Evolutionary conservation across 2,113 vertebrate species (phyloP), one percentile per base, ranked within the genome.

Genomic region (Perca fluviatilis): DNA sequence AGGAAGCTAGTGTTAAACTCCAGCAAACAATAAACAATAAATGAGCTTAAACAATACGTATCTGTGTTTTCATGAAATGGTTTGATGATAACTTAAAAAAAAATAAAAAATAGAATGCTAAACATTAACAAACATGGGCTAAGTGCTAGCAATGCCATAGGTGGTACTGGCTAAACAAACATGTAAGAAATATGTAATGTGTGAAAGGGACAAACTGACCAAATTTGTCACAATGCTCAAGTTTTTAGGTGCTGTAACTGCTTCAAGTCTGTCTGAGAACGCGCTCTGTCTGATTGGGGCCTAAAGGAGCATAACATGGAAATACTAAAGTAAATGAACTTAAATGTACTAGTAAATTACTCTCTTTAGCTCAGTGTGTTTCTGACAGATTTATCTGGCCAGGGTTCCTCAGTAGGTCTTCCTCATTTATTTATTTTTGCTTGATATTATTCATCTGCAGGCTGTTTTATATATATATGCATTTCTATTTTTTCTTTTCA

Each of bases 401-500:
- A 23, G 23, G 14, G 13, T 56, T 21, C 36, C 25, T n/a, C 8
- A 40, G 2, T 16, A 64, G 21, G 14, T 21, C 15, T 19, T 5
- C n/a, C 18, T 23, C 1, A 43, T 79, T 79, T n/a, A 2, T 30
- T 9, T 14, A 15, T 6, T 40, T 64, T n/a, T 4, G 30, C n/a
- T 49, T n/a, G 30, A 53, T 23, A 16, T 11, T 27, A 18, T 79
- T 27, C 2, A 0, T 69, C 36, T 58, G 43, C 23, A 51, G 50
- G 6, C 61, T 14, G 53, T 72, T 72, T 57, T 25, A 25, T 25
- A 25, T 2, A 18, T 53, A 9, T 33, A 40, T 40, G 9, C n/a
- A 15, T 73, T 63, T 82, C 43, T 68, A 33, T 68, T 25, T 73
- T 36, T 56, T 80, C 33, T 49, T 73, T 47, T 82, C n/a, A 46